Evolutionary conservation across 2,888 invertebrate species (phyloP).

Genomic region (Dichetophora obliterata): DNA sequence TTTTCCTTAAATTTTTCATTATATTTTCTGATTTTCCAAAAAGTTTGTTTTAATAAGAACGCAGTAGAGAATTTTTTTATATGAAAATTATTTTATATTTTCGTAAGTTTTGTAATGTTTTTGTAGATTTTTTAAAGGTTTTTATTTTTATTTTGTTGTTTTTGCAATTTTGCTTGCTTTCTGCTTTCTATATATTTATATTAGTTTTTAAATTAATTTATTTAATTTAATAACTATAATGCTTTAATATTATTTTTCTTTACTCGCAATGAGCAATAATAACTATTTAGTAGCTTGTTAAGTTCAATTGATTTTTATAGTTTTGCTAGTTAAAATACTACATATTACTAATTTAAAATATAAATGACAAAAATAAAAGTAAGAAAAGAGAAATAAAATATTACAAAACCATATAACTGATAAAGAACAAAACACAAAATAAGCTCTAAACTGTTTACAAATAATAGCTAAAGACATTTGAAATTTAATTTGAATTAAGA

Average conservation of each 20-base stretch:
- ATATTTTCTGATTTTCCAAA: no score
- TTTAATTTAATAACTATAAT: conserved; percentile 40
- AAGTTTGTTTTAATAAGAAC: conserved; percentile 16
- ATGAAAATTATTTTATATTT: conserved; percentile 43
- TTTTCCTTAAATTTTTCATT: no score
- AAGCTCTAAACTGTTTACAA: neutral
- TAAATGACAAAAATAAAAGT: no score
- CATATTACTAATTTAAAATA: conserved; percentile 22
- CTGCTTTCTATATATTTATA: neutral
- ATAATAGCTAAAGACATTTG: no score
- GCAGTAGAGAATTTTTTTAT: conserved; percentile 23
- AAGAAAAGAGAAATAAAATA: neutral
- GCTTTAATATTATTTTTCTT: conserved; percentile 22
- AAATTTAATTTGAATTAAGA: no score
- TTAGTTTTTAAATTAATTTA: conserved; percentile 43
- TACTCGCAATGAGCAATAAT: conserved; percentile 11
- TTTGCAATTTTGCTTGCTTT: conserved; percentile 3
- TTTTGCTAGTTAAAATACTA: neutral
- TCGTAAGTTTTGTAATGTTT: conserved; percentile 34
- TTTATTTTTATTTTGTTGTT: conserved; percentile 22
- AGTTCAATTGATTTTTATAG: neutral
- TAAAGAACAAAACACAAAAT: neutral
- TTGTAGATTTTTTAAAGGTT: conserved; percentile 1
- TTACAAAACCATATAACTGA: neutral
- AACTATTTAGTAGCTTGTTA: conserved; percentile 18